Conservation (phyloP, 2,113 vertebrate genomes). For the Paradisaea rubra region DNA sequence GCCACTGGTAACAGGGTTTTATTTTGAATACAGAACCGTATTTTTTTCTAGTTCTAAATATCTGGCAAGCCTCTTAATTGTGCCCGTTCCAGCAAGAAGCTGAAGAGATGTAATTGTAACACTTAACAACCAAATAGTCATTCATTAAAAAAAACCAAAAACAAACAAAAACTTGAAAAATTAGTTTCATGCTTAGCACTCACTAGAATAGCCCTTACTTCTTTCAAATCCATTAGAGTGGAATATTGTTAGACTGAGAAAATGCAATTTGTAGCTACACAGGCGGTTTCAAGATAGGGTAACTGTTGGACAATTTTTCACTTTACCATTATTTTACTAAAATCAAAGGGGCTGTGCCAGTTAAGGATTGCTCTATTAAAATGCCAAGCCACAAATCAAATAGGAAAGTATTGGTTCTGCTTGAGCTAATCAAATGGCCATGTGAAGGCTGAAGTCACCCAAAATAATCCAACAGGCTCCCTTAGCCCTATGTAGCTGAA, state of each 20-base stretch:
- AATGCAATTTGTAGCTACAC: background rate
- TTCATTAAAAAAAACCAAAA: background rate
- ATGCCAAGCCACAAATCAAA: background rate
- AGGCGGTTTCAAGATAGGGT: background rate
- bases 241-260: background rate
- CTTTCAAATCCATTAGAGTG: background rate
- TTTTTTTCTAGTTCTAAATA: background rate
- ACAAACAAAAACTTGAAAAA: background rate
- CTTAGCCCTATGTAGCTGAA: background rate
- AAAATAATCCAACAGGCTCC: background rate
- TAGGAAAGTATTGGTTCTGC: background rate
- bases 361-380: background rate
- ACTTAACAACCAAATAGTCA: background rate
- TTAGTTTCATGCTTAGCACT: background rate
- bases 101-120: background rate
- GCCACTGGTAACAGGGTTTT: background rate
- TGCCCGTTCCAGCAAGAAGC: background rate
- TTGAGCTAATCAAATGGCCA: background rate
- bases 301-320: background rate
- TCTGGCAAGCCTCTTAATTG: background rate
- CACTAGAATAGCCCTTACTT: background rate
- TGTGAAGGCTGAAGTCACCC: background rate
- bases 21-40: background rate
- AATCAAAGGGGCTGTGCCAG: background rate
- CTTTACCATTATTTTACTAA: background rate